phyloP scores from a whole-genome alignment of 2,888 invertebrate species.

The Micropterix aruncella region DNA sequence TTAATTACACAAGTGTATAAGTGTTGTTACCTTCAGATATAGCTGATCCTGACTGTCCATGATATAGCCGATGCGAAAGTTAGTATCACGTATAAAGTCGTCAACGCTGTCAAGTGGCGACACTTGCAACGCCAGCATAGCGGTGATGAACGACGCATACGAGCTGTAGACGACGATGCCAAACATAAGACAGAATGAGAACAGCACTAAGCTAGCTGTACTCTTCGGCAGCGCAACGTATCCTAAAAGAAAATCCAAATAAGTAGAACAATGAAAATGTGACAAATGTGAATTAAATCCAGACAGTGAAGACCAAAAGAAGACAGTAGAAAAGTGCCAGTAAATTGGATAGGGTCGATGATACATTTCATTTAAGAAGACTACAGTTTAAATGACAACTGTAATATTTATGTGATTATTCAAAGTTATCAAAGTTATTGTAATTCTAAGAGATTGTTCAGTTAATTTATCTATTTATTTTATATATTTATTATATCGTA shows the following conservation, averaged over 20 bases:
- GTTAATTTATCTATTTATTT: too few relatives aligned
- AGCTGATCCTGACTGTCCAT: slow-evolving; percentile 44
- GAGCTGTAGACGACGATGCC: slow-evolving; percentile 49
- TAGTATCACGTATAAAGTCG: slow-evolving; percentile 39
- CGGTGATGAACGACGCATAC: slow-evolving; percentile 52
- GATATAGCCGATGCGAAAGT: slow-evolving; percentile 45
- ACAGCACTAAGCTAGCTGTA: slow-evolving; percentile 40
- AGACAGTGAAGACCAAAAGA: too few relatives aligned
- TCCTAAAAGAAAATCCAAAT: slow-evolving; percentile 29
- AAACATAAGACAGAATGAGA: slow-evolving; percentile 42
- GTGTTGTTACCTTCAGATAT: slow-evolving; percentile 39
- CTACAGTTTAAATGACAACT: too few relatives aligned
- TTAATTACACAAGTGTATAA: background rate
- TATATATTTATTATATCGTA: too few relatives aligned
- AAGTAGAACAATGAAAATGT: too few relatives aligned
- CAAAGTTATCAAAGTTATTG: too few relatives aligned
- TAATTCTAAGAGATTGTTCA: too few relatives aligned
- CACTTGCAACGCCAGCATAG: slow-evolving; percentile 46
- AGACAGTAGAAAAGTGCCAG: too few relatives aligned
- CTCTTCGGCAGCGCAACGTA: slow-evolving; percentile 41
- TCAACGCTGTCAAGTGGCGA: slow-evolving; percentile 37
- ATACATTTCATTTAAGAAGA: too few relatives aligned
- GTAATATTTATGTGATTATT: too few relatives aligned
- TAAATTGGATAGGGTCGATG: too few relatives aligned
- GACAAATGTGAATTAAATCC: too few relatives aligned